These are phyloP conservation scores for Protomyctophum bolini DNA, from an alignment of 2,113 vertebrate genomes.

Conservation along the genomic window DNA sequence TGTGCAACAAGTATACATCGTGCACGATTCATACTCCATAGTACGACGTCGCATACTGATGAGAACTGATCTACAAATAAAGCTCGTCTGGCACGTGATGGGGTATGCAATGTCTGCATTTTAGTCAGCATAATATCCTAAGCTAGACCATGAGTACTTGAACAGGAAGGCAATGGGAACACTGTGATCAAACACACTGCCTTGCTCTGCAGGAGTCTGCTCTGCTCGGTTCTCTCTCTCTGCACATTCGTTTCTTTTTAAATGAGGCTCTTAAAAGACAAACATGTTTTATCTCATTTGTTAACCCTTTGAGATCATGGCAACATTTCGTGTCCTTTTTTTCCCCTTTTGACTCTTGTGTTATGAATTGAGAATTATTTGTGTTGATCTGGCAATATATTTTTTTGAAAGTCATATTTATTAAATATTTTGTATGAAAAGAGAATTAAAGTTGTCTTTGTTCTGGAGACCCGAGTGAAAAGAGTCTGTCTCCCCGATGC, in stretches of 20 bases:
- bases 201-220: constrained; percentile 84
- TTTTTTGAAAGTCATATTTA: constrained; percentile 99
- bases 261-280: constrained; percentile 83
- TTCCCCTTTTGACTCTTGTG: constrained; percentile 87
- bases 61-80: too few species aligned
- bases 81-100: too few species aligned
- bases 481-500: constrained; percentile 59
- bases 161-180: constrained; percentile 91
- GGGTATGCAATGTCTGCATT: neutral
- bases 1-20: too few species aligned
- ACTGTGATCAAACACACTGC: constrained; percentile 87
- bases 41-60: too few species aligned
- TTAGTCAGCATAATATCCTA: constrained; percentile 79
- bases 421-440: constrained; percentile 99
- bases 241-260: constrained; percentile 71
- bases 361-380: constrained; percentile 87
- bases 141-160: constrained; percentile 95
- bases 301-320: constrained; percentile 85
- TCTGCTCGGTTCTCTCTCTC: constrained; percentile 66
- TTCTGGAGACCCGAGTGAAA: constrained; percentile 62
- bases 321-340: constrained; percentile 89
- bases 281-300: constrained; percentile 83
- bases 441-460: constrained; percentile 79
- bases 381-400: constrained; percentile 96
- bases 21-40: too few species aligned